Conservation (phyloP, 2,113 vertebrate genomes). For the Esox niger region DNA sequence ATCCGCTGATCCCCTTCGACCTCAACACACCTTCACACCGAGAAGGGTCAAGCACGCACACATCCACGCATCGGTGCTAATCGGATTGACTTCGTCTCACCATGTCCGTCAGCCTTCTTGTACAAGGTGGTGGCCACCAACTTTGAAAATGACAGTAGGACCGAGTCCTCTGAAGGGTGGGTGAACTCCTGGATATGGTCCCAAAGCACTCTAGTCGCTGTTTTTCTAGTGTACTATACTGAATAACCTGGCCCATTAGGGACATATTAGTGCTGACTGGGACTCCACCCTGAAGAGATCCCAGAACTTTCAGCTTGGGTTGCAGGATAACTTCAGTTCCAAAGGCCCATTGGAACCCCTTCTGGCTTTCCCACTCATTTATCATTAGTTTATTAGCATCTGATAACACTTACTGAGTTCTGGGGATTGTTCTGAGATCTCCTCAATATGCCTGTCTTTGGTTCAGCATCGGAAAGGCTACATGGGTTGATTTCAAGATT, state of each 20-base stretch:
- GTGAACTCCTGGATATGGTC: too few species aligned
- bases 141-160: too few species aligned
- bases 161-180: too few species aligned
- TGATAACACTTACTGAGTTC: constrained; percentile 59
- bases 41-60: background rate
- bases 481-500: constrained; percentile 26
- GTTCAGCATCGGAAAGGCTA: constrained; percentile 13
- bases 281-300: too few species aligned
- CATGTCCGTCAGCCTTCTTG: background rate
- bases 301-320: background rate
- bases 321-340: background rate
- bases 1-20: constrained; percentile 20
- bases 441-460: background rate
- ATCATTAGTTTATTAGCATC: constrained; percentile 54
- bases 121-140: too few species aligned
- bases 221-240: too few species aligned
- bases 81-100: constrained; percentile 23
- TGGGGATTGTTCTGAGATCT: constrained; percentile 32
- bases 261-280: too few species aligned
- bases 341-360: constrained; percentile 4
- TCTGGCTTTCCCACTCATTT: constrained; percentile 18
- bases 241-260: too few species aligned
- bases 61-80: constrained; percentile 53
- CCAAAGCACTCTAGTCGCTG: too few species aligned
- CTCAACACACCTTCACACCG: constrained; percentile 7